Conservation (phyloP, 2,113 vertebrate genomes). For the Thamnophis sirtalis region DNA sequence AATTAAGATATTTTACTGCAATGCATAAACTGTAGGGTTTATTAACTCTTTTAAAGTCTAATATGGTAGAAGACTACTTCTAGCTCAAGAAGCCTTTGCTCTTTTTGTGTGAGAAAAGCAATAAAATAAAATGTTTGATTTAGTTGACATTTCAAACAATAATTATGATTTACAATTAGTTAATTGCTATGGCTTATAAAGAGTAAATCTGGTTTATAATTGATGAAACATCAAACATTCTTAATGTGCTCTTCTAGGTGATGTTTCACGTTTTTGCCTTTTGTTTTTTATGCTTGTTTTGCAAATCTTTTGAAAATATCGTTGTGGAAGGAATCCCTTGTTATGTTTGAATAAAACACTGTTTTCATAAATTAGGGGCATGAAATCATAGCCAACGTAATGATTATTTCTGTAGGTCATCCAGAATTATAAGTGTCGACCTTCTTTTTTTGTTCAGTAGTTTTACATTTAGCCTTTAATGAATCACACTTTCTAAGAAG, state of each 20-base stretch:
- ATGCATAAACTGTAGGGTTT: constrained; percentile 12
- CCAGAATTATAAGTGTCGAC: background rate
- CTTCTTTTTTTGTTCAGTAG: background rate
- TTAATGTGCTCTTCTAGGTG: background rate
- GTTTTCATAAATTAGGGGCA: constrained; percentile 6
- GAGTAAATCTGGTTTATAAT: background rate
- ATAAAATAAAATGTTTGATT: background rate
- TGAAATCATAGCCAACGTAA: background rate
- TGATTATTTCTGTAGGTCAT: constrained; percentile 7
- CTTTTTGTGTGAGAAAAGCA: constrained; percentile 5
- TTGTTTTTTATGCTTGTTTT: background rate
- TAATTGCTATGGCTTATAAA: background rate
- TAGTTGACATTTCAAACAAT: constrained; percentile 2
- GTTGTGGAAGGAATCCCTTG: background rate
- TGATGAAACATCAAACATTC: background rate
- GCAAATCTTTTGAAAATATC: background rate
- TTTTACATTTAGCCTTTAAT: background rate
- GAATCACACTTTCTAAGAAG: background rate
- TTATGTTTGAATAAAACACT: constrained; percentile 9
- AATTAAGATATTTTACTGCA: background rate
- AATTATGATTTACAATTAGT: background rate
- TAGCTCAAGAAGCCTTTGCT: background rate
- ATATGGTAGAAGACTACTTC: constrained; percentile 11
- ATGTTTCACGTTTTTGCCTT: background rate
- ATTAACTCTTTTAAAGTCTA: constrained; percentile 6